Evolutionary conservation across 2,113 vertebrate genomes (phyloP).

Genomic region (Chunga burmeisteri): DNA sequence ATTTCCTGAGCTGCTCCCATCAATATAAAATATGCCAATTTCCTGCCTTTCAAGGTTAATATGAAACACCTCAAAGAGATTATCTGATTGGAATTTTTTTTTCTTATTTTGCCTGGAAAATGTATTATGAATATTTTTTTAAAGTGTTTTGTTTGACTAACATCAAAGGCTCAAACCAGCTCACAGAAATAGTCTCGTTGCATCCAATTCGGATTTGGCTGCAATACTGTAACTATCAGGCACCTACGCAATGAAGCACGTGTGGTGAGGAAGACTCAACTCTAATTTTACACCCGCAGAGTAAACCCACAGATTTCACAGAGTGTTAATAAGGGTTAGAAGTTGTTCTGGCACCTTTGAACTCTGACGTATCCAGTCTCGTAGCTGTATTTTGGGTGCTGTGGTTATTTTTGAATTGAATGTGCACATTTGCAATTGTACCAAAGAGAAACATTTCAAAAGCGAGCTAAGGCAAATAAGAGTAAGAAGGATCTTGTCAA

Average conservation of each 20-base stretch:
- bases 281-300: not conserved
- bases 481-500: not conserved
- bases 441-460: not conserved
- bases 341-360: not conserved
- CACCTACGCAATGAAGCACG: not conserved
- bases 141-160: not conserved
- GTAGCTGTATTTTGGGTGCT: not conserved
- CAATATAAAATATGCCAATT: slow-evolving; percentile 59
- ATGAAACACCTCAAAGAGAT: slow-evolving; percentile 60
- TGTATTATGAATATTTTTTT: not conserved
- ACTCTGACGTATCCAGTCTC: not conserved
- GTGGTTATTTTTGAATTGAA: not conserved
- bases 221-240: not conserved
- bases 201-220: not conserved
- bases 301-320: not conserved
- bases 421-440: not conserved
- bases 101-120: slow-evolving; percentile 14
- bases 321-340: not conserved
- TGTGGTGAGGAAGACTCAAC: not conserved
- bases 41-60: slow-evolving; percentile 59
- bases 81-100: not conserved
- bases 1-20: slow-evolving; percentile 27
- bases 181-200: not conserved
- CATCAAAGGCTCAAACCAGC: slow-evolving; percentile 16
- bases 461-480: not conserved